Conservation (phyloP, 2,113 vertebrate species). For the Dinomys branickii region DNA sequence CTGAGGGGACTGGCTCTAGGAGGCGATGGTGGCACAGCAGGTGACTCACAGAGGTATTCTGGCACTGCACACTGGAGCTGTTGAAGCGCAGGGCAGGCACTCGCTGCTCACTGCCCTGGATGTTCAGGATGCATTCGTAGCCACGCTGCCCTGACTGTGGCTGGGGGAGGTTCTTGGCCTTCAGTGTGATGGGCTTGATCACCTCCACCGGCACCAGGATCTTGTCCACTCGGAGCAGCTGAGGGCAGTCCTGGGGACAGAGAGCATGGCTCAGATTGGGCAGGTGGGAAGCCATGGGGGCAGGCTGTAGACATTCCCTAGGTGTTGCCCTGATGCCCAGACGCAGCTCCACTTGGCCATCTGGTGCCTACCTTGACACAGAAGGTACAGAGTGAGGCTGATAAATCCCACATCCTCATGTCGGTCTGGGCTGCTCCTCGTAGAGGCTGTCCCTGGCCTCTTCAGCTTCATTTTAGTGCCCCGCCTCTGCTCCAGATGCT, state of each 20-base stretch:
- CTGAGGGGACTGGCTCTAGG: accelerated
- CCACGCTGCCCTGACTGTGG: conserved; percentile 97
- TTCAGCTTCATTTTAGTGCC: background rate
- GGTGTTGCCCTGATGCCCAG: background rate
- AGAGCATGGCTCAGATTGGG: background rate
- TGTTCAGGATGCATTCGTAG: conserved; percentile 96
- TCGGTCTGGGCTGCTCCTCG: background rate
- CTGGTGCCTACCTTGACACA: background rate
- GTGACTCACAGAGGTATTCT: conserved; percentile 97
- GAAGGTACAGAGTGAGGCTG: background rate
- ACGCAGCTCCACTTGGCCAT: accelerated
- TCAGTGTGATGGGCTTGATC: conserved; percentile 96
- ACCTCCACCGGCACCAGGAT: conserved; percentile 97
- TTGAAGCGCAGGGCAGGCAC: conserved; percentile 98
- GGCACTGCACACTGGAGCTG: conserved; percentile 98
- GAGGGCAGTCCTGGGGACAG: conserved; percentile 93
- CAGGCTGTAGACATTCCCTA: accelerated
- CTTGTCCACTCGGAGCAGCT: conserved; percentile 93
- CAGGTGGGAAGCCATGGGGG: background rate
- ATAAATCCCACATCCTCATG: background rate
- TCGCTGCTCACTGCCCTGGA: conserved; percentile 94
- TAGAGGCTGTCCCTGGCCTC: background rate
- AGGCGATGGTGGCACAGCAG: accelerated
- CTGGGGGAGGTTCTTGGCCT: conserved; percentile 97
- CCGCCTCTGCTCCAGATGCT: background rate